Conservation (phyloP, 2,888 invertebrate genomes). For the Pachliopta kotzebuea region DNA sequence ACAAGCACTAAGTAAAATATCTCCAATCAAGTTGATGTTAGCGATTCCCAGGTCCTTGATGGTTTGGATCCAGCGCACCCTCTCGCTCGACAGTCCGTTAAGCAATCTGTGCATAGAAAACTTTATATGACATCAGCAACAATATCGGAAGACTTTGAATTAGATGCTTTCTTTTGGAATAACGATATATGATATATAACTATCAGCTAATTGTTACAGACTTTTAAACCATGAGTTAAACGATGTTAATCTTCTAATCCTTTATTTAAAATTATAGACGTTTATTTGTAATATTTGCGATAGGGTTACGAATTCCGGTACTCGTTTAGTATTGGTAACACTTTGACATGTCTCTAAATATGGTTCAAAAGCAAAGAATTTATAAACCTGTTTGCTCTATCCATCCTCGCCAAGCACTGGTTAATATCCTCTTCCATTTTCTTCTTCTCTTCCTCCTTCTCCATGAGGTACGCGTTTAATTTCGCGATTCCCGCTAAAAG, state of each 20-base stretch:
- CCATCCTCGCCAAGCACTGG: conserved; percentile 88
- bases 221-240: too few species aligned
- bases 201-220: too few species aligned
- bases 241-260: too few species aligned
- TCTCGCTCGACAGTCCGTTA: conserved; percentile 84
- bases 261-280: too few species aligned
- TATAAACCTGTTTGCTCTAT: conserved; percentile 84
- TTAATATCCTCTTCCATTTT: conserved; percentile 88
- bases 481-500: conserved; percentile 88
- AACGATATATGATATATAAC: too few species aligned
- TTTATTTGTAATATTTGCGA: too few species aligned
- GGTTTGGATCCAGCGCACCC: conserved; percentile 86
- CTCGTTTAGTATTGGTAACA: too few species aligned
- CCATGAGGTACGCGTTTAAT: conserved; percentile 85
- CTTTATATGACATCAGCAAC: too few species aligned
- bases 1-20: conserved; percentile 85
- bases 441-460: conserved; percentile 85
- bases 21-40: conserved; percentile 83
- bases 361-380: neutral
- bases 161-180: too few species aligned
- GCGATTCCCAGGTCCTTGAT: conserved; percentile 80
- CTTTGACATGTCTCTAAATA: too few species aligned
- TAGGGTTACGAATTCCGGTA: too few species aligned
- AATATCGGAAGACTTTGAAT: too few species aligned
- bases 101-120: conserved; percentile 62